Evolutionary conservation across 1,140 invertebrate genomes (phyloP).

Genomic region (Drosophila jambulina): DNA sequence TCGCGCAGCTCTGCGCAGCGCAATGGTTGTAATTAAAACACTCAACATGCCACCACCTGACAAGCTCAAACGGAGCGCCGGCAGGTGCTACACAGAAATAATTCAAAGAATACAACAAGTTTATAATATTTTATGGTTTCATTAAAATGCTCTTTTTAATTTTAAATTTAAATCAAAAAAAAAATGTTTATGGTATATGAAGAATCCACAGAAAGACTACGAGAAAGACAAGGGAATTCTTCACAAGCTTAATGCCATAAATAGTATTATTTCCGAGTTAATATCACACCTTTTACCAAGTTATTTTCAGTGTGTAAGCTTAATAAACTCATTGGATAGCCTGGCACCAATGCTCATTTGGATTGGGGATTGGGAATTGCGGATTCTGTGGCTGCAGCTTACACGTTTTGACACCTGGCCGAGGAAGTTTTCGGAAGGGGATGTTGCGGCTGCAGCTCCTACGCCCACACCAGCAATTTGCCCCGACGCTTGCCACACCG

Average conservation of each 20-base stretch:
- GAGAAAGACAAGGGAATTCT: neutral
- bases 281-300: neutral
- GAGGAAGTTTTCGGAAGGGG: constrained; percentile 40
- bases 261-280: neutral
- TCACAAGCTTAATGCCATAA: rapidly evolving
- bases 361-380: constrained; percentile 28
- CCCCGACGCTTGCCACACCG: constrained; percentile 43
- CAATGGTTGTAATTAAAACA: constrained; percentile 59
- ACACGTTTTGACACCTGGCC: constrained; percentile 51
- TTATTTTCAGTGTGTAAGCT: constrained; percentile 22
- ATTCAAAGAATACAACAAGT: neutral
- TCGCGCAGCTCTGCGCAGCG: neutral
- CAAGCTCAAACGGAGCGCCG: constrained; percentile 34
- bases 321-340: constrained; percentile 54
- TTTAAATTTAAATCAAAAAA: neutral
- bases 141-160: too few species aligned
- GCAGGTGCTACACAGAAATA: constrained; percentile 35
- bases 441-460: constrained; percentile 2
- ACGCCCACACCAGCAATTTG: constrained; percentile 58
- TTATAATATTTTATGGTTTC: neutral
- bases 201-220: neutral
- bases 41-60: constrained; percentile 55
- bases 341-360: constrained; percentile 47
- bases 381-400: constrained; percentile 34
- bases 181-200: neutral